Evolutionary conservation across 35 echinoderm and acorn worm species (phyloP).

Genomic region (Chiridota heheva): DNA sequence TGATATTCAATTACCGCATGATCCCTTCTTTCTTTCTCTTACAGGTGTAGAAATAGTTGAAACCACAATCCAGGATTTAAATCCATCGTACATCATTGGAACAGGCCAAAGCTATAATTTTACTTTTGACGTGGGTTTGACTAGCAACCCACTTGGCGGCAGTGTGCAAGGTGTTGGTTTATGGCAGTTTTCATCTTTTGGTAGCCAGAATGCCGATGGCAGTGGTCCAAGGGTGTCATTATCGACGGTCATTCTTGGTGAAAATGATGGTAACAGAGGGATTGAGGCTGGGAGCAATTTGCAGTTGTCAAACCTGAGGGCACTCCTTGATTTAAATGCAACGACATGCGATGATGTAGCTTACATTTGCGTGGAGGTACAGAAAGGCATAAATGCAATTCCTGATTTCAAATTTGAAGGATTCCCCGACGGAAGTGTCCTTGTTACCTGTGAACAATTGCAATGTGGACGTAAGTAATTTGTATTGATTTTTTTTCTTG

Average conservation of each 20-base stretch:
- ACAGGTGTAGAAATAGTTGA: conserved; percentile 71
- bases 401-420: conserved; percentile 32
- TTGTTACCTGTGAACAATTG: conserved; percentile 37
- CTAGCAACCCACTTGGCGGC: conserved; percentile 34
- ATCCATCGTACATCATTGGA: conserved; percentile 20
- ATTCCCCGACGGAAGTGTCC: neutral
- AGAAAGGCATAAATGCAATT: conserved; percentile 7
- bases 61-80: conserved; percentile 6
- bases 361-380: conserved; percentile 52
- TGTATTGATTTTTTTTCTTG: too few relatives aligned
- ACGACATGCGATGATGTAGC: conserved; percentile 15
- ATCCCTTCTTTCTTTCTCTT: neutral
- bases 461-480: conserved; percentile 58
- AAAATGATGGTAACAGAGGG: neutral
- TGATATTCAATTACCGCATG: neutral
- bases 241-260: neutral
- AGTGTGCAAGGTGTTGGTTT: conserved; percentile 55
- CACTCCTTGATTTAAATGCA: neutral
- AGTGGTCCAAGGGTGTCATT: conserved; percentile 19
- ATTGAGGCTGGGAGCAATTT: conserved; percentile 30
- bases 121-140: conserved; percentile 47
- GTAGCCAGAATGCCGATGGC: conserved; percentile 46
- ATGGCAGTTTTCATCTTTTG: conserved; percentile 60
- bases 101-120: conserved; percentile 17
- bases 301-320: neutral